Evolutionary conservation across 2,888 invertebrate species (phyloP), one percentile per base, ranked within the genome.

Genomic region (Callimorpha dominula): DNA sequence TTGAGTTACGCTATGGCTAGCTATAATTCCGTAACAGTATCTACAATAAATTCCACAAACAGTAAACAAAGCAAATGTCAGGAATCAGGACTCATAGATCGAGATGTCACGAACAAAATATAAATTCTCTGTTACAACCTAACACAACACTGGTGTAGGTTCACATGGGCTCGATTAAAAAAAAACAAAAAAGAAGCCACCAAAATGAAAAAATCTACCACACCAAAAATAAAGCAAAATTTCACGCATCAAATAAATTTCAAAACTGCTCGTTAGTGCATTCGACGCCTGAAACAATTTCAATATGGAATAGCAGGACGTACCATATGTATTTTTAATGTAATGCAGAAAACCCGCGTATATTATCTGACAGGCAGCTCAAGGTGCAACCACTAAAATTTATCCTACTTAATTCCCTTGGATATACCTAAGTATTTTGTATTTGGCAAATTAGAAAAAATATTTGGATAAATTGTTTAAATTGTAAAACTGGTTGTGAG

Each of bases 251-350:
- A 83, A 82, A 88, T 86, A 84, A 82, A 87, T 85, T 85, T 85
- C 81, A 83, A 84, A 86, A 81, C 78, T 78, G 77, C 83, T 87
- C 86, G 88, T 88, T 87, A 89, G 84, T 81, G 73, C 69, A 79
- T 84, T 82, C 75, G 71, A 70, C 78, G 78, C 79, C 79, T 80
- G 81, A 86, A 89, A 87, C 83, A 82, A 87, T 87, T 88, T 84
- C 80, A 77, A 81, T 81, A 79, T 82, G 85, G 81, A 84, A 84
- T 76, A 6, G 43, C 17, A 66, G 43, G 9, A 76, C 46, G 12
- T 70, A 79, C 75, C 67, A 76, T 60, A 20, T 50, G 60, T 50
- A 70, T 68, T 68, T 5, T 12, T 46, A 15, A 20, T 43, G 4
- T 43, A 9, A 43, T 43, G 9, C 6, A 31, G 31, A 54, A 43